Base-by-base conservation (phyloP, 2,113 vertebrate genomes). In the Channa maculata region DNA sequence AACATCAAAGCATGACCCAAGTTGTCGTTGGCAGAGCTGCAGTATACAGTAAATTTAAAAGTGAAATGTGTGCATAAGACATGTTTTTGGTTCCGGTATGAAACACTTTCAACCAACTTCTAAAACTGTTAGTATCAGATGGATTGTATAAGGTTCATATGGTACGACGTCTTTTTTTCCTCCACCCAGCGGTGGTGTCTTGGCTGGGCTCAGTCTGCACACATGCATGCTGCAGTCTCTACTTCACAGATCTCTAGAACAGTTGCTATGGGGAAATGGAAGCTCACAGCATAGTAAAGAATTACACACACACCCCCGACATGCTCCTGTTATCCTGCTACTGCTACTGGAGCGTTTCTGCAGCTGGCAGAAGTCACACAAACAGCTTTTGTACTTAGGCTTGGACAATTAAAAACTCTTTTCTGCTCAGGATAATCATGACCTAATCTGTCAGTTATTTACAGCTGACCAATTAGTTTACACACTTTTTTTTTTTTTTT, bases 361-460 rank as follows among this genome's bases (percentile, higher is more conserved):
- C 74, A 81, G 81, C 74, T 46, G 36, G 43, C 64, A 64, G 24
- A 41, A 48, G 67, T 65, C 51, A 75, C 34, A 46, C 9, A 2
- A 6, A 5, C 14, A 71, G 44, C 48, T 52, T 61, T 44, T 79
- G 44, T 76, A 34, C 38, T 73, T 33, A 46, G 24, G 33, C 70
- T 67, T 36, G 60, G n/a, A 15, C 8, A 1, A 53, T 63, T 81
- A 51, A 54, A 65, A 65, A 59, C 69, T 51, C 1, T 37, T 14
- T 75, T 52, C 44, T 12, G 69, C 50, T 63, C 6, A 53, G 39
- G 8, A 24, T 24, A 24, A 24, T 24, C 24, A 1, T 24, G 24
- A 24, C 24, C 24, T 24, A 24, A 24, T 24, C 24, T 24, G 24
- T 24, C 24, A 24, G 24, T 24, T 24, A 24, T 24, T 24, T 24